A percentile compares a stretch with the other conserved stretches of the same genome.
Evolutionary conservation across 1,140 invertebrate genomes (phyloP).

Genomic region (Aphis gossypii): DNA sequence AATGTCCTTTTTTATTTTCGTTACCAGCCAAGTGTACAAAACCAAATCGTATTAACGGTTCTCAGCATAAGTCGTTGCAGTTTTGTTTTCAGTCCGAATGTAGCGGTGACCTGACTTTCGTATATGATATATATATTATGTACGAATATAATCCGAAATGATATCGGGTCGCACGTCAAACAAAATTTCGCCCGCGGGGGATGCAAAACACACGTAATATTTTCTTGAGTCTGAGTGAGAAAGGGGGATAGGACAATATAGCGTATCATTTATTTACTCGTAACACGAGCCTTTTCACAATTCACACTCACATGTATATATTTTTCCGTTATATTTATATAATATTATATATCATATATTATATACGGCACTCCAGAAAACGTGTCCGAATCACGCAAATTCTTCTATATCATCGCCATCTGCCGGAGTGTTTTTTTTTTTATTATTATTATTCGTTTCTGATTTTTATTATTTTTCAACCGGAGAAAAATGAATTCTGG

Average conservation of each 20-base stretch:
- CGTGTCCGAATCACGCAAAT: slow-evolving; percentile 7
- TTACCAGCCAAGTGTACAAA: neutral
- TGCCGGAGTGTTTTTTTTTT: neutral
- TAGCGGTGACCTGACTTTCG: neutral
- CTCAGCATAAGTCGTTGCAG: neutral
- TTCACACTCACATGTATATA: neutral
- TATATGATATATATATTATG: neutral
- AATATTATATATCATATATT: neutral
- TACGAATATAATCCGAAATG: slow-evolving; percentile 29
- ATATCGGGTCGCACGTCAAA: slow-evolving; percentile 33
- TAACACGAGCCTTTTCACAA: neutral
- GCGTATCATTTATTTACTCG: neutral
- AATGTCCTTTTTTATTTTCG: slow-evolving; percentile 6
- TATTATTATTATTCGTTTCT: neutral
- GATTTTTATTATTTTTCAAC: slow-evolving; percentile 2
- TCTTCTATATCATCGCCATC: neutral
- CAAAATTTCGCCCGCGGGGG: neutral
- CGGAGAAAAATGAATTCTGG: neutral
- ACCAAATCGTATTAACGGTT: neutral
- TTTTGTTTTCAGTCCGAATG: neutral
- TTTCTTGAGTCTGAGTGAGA: neutral
- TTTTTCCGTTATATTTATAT: neutral
- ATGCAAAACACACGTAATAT: neutral
- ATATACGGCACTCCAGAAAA: neutral
- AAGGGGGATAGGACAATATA: neutral